phyloP scores from a whole-genome alignment of 2,113 vertebrate species.

The Podiceps cristatus region DNA sequence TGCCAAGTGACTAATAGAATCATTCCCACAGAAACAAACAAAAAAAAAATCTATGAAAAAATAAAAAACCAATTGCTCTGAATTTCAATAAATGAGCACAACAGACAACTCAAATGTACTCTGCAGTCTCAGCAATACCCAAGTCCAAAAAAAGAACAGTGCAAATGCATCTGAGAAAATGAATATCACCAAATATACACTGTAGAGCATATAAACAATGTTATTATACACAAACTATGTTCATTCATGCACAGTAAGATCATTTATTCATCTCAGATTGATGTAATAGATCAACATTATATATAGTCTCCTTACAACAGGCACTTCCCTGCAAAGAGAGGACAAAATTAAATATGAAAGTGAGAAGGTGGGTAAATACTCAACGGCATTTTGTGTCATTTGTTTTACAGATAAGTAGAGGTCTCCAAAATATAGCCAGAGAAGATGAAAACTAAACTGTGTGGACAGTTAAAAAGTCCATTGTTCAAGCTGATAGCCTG shows the following conservation, averaged over 20 bases:
- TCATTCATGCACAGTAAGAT: background rate
- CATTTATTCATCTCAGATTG: background rate
- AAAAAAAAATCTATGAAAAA: background rate
- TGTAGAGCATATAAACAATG: background rate
- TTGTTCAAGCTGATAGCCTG: background rate
- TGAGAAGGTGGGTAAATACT: background rate
- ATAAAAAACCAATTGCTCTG: background rate
- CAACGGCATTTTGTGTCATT: fast-evolving
- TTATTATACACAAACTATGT: background rate
- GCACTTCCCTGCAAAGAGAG: background rate
- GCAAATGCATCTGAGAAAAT: background rate
- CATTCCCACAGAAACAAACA: background rate
- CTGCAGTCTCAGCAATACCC: background rate
- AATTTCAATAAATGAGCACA: constrained; percentile 5
- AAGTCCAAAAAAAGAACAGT: background rate
- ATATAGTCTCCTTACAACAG: background rate
- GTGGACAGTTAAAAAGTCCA: too few relatives aligned
- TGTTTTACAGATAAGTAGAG: background rate
- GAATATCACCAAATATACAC: background rate
- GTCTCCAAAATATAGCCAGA: background rate
- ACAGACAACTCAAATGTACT: background rate
- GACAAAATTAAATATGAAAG: background rate
- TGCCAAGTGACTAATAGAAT: background rate
- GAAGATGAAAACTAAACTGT: background rate
- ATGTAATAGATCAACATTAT: background rate